A percentile compares a stretch with the other conserved stretches of the same genome.
These are phyloP conservation scores for Centrocercus urophasianus DNA, from an alignment of 2,113 vertebrate genomes.

Conservation along the genomic window DNA sequence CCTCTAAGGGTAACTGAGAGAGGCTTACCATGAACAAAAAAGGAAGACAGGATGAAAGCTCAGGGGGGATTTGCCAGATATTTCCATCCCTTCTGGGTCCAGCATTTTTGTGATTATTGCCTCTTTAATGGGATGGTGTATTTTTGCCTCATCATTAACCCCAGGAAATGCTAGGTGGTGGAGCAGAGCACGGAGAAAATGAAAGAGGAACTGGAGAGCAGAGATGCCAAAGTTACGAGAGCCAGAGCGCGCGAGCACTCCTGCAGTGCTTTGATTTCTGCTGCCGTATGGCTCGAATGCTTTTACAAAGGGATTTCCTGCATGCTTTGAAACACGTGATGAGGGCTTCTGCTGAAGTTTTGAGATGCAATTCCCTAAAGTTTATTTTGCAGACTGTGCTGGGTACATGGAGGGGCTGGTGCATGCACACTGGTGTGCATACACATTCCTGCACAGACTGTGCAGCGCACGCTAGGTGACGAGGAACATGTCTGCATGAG, in stretches of 20 bases:
- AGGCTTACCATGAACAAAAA: not conserved
- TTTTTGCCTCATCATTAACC: not conserved
- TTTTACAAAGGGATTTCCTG: not conserved
- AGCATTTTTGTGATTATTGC: conserved; percentile 20
- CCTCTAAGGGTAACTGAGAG: not conserved
- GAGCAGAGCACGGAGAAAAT: not conserved
- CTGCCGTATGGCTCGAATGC: not conserved
- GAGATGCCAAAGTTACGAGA: not conserved
- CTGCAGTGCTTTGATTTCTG: not conserved
- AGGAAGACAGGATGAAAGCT: not conserved
- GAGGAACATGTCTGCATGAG: rapidly evolving
- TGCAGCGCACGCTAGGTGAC: rapidly evolving
- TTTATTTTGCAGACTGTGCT: rapidly evolving
- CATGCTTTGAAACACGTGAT: not conserved
- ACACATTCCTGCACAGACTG: rapidly evolving
- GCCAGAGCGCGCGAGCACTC: not conserved
- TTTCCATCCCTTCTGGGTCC: conserved; percentile 27
- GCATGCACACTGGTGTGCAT: not conserved
- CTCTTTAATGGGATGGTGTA: not conserved
- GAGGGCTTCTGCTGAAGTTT: not conserved
- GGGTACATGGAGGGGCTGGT: not conserved
- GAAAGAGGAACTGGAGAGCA: not conserved
- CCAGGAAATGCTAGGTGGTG: not conserved
- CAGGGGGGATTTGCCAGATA: not conserved
- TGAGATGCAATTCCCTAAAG: not conserved